These are phyloP conservation scores for Siphamia tubifer DNA, from an alignment of 2,113 vertebrate species.

Conservation along the genomic window DNA sequence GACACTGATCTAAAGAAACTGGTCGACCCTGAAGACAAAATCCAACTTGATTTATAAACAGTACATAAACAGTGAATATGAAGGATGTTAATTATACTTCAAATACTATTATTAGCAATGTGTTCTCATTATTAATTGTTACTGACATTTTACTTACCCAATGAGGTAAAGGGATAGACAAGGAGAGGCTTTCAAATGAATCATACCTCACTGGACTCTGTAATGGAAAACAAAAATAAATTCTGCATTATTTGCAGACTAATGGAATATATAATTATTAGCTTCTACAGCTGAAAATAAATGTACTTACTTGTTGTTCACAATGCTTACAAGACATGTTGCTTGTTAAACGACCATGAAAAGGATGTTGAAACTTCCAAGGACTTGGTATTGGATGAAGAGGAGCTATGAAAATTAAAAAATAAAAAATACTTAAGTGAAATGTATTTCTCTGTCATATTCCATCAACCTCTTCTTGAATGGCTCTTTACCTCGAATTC, in stretches of 20 bases:
- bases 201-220: slow-evolving; percentile 96
- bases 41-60: not conserved
- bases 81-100: not conserved
- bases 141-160: slow-evolving; percentile 83
- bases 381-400: slow-evolving; percentile 82
- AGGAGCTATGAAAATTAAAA: slow-evolving; percentile 76
- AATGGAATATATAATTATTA: not conserved
- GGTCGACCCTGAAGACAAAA: slow-evolving; percentile 83
- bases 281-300: not conserved
- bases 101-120: not conserved
- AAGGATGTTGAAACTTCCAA: slow-evolving; percentile 92
- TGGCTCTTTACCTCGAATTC: slow-evolving; percentile 84
- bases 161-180: slow-evolving; percentile 88
- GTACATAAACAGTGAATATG: not conserved
- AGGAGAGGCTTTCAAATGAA: slow-evolving; percentile 96
- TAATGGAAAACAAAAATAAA: slow-evolving; percentile 18
- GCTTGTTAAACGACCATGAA: slow-evolving; percentile 94
- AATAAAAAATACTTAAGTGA: not conserved
- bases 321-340: slow-evolving; percentile 97
- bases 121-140: too few relatives aligned
- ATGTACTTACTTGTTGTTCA: slow-evolving; percentile 85
- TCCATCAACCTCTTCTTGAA: not conserved
- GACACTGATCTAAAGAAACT: slow-evolving; percentile 92
- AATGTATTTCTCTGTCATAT: not conserved
- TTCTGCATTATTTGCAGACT: not conserved